phyloP scores from a whole-genome alignment of 2,888 invertebrate genomes.

The Ephialtes manifestator region DNA sequence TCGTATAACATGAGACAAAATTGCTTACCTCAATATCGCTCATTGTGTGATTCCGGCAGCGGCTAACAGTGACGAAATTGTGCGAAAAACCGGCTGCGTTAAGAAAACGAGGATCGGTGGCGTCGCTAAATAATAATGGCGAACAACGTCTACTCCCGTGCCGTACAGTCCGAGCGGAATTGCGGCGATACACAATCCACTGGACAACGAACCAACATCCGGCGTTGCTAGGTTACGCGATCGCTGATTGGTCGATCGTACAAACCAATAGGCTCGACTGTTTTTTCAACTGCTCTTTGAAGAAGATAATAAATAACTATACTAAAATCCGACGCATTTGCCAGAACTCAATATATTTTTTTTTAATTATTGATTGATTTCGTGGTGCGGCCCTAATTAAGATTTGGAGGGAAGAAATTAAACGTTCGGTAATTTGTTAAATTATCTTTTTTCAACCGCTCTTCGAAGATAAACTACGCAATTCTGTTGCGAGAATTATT shows the following conservation, averaged over 20 bases:
- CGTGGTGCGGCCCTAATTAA: no score
- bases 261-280: constrained; percentile 20
- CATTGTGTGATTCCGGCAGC: constrained; percentile 72
- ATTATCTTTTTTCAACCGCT: no score
- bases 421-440: no score
- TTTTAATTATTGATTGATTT: no score
- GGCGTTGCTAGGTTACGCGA: constrained; percentile 78
- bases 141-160: constrained; percentile 67
- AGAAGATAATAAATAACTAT: no score
- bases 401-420: no score
- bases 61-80: constrained; percentile 42
- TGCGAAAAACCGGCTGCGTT: constrained; percentile 54
- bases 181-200: constrained; percentile 56
- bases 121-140: constrained; percentile 79
- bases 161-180: constrained; percentile 64
- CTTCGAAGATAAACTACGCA: no score
- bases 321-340: no score
- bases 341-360: no score
- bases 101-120: constrained; percentile 67
- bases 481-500: no score
- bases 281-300: no score
- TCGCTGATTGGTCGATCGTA: constrained; percentile 53
- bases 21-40: constrained; percentile 81
- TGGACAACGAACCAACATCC: constrained; percentile 76
- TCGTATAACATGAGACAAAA: constrained; percentile 11